Base-by-base conservation (phyloP, 2,888 invertebrate genomes). In the Leptopilina myrica region DNA sequence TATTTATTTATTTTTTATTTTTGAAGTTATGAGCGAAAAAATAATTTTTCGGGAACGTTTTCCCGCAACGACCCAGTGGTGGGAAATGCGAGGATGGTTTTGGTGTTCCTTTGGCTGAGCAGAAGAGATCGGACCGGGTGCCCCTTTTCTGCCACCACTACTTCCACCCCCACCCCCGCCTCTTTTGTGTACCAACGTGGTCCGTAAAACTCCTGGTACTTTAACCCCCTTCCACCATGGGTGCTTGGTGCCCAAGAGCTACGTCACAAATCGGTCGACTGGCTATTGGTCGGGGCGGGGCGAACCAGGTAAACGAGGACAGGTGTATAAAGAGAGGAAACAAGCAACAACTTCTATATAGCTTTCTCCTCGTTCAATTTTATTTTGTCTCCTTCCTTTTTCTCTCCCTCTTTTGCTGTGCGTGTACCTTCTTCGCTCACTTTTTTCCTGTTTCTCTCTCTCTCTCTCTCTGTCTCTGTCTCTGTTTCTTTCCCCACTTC, bases 131-230 rank as follows among this genome's bases (percentile, higher is more conserved):
- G 78, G 80, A 65, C 75, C 75, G 82, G 82, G 81, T 81, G 80
- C 80, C 80, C 81, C 83, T 84, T 82, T 81, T 77, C 65, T 59
- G 65, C 40, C 76, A 77, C 43, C 67, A 53, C 75, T 82, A 12
- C 53, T 66, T 69, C 46, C 78, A 66, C 87, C 88, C 85, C 87
- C 90, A 86, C 86, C 89, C 88, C 84, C 90, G 86, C 83, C 91
- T 79, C 79, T 84, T 80, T 85, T 84, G 81, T 81, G 79, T 77
- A 65, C 67, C 80, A 56, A 66, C 79, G 84, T 83, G 84, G 81
- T 87, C 92, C 92, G 90, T 93, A 93, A 93, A 92, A 9, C 92
- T 93, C 92, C 92, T 93, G 92, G 92, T 93, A 92, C 90, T 76
- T 79, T 79, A 67, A 79, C 86, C 86, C 88, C 85, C 87, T 20